Percentiles rank a stretch among this genome's conserved stretches.
Conservation (phyloP, 1,140 invertebrate genomes). For the Drosophila guanche region DNA sequence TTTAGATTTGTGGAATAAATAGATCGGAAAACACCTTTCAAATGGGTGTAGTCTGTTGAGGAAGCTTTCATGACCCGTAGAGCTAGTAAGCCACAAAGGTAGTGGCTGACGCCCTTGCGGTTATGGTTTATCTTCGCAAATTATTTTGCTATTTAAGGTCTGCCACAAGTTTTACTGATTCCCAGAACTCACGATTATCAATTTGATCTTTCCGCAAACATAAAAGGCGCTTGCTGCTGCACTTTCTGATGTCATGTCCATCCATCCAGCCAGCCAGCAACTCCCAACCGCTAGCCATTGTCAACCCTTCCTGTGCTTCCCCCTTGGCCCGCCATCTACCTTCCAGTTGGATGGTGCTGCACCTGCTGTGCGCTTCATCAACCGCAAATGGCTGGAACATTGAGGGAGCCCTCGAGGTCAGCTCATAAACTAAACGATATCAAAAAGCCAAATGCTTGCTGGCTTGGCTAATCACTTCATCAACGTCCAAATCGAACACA, state of each 20-base stretch:
- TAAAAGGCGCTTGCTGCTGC: conserved; percentile 4
- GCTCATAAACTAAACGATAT: conserved; percentile 70
- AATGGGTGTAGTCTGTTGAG: too few species aligned
- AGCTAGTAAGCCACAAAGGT: too few species aligned
- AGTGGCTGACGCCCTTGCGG: too few species aligned
- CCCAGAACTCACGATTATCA: conserved; percentile 5
- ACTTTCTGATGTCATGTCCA: conserved; percentile 14
- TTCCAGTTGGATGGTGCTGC: conserved; percentile 11
- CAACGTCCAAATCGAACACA: conserved; percentile 63
- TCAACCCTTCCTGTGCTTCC: background rate
- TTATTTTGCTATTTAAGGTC: too few species aligned
- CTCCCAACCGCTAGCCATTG: background rate
- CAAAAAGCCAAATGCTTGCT: conserved; percentile 43
- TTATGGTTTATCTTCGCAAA: too few species aligned
- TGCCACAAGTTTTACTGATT: conserved; percentile 1
- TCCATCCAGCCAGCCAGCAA: conserved; percentile 8
- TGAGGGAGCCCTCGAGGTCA: conserved; percentile 37
- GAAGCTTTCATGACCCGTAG: too few species aligned
- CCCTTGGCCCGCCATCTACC: background rate
- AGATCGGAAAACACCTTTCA: too few species aligned
- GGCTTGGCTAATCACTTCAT: conserved; percentile 74
- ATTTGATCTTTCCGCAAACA: conserved; percentile 14
- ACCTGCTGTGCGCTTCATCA: conserved; percentile 56
- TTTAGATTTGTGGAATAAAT: too few species aligned
- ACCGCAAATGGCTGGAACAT: conserved; percentile 39